phyloP scores from a whole-genome alignment of 2,888 invertebrate species.

The Antheraea assamensis region DNA sequence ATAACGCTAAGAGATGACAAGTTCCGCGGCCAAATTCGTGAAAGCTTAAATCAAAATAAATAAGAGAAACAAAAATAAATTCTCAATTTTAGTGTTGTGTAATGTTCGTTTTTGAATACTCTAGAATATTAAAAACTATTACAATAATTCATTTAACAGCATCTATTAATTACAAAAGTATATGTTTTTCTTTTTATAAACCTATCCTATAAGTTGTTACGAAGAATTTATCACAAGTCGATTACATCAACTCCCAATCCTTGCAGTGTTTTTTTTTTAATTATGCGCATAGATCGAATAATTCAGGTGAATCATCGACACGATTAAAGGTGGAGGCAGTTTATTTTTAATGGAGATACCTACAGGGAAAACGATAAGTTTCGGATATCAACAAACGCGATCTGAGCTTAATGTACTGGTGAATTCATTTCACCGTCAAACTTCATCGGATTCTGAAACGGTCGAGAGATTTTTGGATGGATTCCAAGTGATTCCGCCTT shows the following conservation, averaged over 20 bases:
- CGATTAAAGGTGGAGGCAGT: background rate
- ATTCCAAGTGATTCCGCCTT: background rate
- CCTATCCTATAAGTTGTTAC: too few species aligned
- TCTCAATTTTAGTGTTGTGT: too few species aligned
- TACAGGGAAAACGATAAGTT: background rate
- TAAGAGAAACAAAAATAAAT: too few species aligned
- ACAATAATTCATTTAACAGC: too few species aligned
- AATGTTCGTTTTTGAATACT: too few species aligned
- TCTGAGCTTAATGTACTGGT: background rate
- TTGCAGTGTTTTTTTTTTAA: background rate
- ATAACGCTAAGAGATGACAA: too few species aligned
- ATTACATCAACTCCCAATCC: background rate
- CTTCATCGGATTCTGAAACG: background rate
- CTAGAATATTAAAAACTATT: too few species aligned
- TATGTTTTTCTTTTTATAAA: background rate
- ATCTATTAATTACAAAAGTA: too few species aligned
- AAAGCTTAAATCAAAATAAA: too few species aligned
- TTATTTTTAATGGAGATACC: background rate
- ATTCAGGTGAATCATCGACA: background rate
- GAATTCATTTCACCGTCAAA: background rate
- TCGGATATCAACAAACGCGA: background rate
- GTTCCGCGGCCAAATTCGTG: too few species aligned
- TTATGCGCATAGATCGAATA: background rate
- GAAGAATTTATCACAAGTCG: background rate
- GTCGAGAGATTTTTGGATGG: conserved; percentile 1